Conservation (phyloP, 2,113 vertebrate genomes). For the Burhinus bistriatus region DNA sequence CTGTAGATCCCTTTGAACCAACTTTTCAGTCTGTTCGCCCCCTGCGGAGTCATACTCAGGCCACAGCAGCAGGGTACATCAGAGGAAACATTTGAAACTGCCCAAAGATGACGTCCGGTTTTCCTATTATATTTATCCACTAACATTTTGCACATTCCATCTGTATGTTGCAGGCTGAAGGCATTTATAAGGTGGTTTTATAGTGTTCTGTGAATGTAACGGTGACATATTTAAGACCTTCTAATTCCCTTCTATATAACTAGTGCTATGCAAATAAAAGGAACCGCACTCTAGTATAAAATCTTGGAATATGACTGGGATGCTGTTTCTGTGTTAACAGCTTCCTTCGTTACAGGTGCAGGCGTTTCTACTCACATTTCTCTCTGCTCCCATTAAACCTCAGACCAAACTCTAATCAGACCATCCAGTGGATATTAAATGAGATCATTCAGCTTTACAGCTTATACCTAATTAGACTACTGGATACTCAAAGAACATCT, state of each 20-base stretch:
- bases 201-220: not conserved
- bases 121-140: not conserved
- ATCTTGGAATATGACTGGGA: not conserved
- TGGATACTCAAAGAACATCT: not conserved
- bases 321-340: not conserved
- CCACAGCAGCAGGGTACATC: not conserved
- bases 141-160: not conserved
- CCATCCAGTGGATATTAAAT: not conserved
- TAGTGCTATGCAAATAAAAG: not conserved
- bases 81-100: not conserved
- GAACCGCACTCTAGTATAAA: not conserved
- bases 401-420: not conserved
- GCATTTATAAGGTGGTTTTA: not conserved
- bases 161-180: not conserved
- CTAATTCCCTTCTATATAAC: not conserved
- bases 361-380: not conserved
- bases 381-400: not conserved
- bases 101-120: rapidly evolving
- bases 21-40: not conserved
- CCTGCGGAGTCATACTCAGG: not conserved
- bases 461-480: not conserved
- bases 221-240: not conserved
- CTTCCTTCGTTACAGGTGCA: not conserved
- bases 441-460: slow-evolving; percentile 6
- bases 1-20: not conserved